Conservation (phyloP, 2,113 vertebrate genomes). For the Phalacrocorax carbo region DNA sequence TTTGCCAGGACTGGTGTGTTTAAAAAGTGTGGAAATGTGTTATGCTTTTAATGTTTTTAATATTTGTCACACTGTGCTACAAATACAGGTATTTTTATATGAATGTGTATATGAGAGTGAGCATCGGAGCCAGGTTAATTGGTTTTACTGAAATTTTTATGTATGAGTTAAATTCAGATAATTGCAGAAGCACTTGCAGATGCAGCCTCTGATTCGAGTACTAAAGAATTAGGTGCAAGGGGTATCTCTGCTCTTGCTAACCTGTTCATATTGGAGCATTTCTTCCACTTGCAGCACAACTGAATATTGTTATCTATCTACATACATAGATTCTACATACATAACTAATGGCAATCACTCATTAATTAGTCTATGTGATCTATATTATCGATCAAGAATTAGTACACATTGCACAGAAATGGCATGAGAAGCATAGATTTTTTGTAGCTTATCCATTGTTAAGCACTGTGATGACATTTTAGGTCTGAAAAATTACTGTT, state of each 20-base stretch:
- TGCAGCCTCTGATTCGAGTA: not conserved
- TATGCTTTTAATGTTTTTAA: not conserved
- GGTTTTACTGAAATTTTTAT: not conserved
- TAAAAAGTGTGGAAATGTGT: not conserved
- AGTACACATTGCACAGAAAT: not conserved
- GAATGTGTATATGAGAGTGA: not conserved
- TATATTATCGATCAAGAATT: not conserved
- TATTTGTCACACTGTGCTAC: not conserved
- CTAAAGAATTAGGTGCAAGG: not conserved
- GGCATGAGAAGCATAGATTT: not conserved
- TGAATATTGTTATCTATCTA: not conserved
- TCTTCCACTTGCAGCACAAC: not conserved
- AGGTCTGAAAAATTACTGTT: not conserved
- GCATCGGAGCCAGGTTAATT: not conserved
- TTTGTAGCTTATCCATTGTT: not conserved
- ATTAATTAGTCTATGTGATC: not conserved
- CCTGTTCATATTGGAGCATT: not conserved
- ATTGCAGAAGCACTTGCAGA: not conserved
- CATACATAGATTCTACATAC: not conserved
- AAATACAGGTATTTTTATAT: not conserved
- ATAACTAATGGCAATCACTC: not conserved
- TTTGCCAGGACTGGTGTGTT: not conserved
- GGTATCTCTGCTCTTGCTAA: not conserved
- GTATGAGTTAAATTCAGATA: not conserved
- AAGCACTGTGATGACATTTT: not conserved